Evolutionary conservation across 2,113 vertebrate species (phyloP).

Genomic region (Embiotoca jacksoni): DNA sequence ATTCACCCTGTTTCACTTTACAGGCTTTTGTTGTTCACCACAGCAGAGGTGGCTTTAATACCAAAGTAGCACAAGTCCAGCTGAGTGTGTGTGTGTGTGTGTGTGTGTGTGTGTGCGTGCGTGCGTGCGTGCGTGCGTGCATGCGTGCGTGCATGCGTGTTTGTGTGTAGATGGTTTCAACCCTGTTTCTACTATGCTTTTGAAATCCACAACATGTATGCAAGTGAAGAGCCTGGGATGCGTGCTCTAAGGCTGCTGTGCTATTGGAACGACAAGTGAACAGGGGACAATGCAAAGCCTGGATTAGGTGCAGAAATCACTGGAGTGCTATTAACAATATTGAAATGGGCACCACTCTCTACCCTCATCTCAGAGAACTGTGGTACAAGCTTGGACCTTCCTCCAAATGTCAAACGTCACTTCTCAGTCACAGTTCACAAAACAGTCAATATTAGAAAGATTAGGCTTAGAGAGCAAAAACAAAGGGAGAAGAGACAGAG

Average conservation of each 20-base stretch:
- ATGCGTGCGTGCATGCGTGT: background rate
- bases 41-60: conserved; percentile 2
- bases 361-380: conserved; percentile 31
- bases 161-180: background rate
- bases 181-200: background rate
- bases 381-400: conserved; percentile 11
- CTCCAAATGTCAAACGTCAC: conserved; percentile 52
- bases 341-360: conserved; percentile 66
- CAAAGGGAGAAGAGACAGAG: background rate
- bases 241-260: conserved; percentile 27
- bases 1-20: conserved; percentile 20
- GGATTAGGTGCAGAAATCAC: conserved; percentile 78
- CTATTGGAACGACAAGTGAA: conserved; percentile 58
- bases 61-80: conserved; percentile 7
- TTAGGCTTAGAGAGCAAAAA: background rate
- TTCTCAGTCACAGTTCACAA: conserved; percentile 30
- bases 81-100: conserved; percentile 15
- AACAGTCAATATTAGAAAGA: conserved; percentile 2
- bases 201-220: conserved; percentile 27
- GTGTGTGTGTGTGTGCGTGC: conserved; percentile 9
- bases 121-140: background rate
- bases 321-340: conserved; percentile 47
- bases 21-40: conserved; percentile 25
- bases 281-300: conserved; percentile 65
- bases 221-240: conserved; percentile 5